Evolutionary conservation across 2,888 invertebrate genomes (phyloP).

Genomic region (Cryptocephalus moraei): DNA sequence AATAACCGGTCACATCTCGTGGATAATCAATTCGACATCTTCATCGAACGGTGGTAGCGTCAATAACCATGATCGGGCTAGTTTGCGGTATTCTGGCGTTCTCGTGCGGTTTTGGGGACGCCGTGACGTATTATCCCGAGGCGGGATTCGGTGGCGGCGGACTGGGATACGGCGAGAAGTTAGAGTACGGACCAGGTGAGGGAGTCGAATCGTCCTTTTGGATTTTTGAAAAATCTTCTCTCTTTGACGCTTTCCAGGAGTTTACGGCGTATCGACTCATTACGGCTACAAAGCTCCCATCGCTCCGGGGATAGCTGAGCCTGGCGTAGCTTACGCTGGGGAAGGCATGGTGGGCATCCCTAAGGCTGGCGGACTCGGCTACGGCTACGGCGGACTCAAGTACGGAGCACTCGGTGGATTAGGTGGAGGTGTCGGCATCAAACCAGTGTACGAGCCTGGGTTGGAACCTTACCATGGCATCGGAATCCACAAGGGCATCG

Average conservation of each 20-base stretch:
- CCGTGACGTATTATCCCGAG: constrained; percentile 3
- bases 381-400: neutral
- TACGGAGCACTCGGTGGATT: neutral
- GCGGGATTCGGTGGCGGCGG: constrained; percentile 30
- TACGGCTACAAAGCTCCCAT: too few relatives aligned
- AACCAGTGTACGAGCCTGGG: constrained; percentile 2
- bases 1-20: too few relatives aligned
- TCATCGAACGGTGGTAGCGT: constrained; percentile 14
- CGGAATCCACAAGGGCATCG: constrained; percentile 24
- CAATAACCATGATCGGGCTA: too few relatives aligned
- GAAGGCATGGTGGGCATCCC: neutral
- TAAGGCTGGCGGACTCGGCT: neutral
- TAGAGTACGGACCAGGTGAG: too few relatives aligned
- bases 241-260: too few relatives aligned
- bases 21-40: too few relatives aligned
- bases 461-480: constrained; percentile 7
- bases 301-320: neutral
- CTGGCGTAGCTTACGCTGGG: neutral
- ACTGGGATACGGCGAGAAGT: constrained; percentile 2
- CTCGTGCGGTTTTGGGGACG: too few relatives aligned
- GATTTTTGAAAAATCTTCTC: too few relatives aligned
- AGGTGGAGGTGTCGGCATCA: constrained; percentile 1
- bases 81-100: too few relatives aligned
- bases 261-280: too few relatives aligned
- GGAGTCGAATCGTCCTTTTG: too few relatives aligned